phyloP scores from a whole-genome alignment of 2,888 invertebrate species.

The Euplexia lucipara region DNA sequence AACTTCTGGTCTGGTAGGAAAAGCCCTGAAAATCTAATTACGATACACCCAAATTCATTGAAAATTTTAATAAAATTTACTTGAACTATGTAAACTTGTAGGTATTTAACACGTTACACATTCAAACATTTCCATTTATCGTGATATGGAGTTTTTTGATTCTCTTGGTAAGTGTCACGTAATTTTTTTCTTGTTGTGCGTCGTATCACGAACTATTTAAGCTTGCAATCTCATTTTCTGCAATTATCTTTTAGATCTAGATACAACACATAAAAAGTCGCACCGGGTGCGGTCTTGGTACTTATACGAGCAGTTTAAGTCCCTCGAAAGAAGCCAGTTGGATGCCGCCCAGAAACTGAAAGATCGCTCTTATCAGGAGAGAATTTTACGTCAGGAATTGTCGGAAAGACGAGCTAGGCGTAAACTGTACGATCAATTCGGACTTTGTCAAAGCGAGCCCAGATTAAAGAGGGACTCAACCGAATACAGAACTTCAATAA shows the following conservation, averaged over 20 bases:
- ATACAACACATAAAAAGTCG: slow-evolving; percentile 77
- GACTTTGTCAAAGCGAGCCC: slow-evolving; percentile 72
- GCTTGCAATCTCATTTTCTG: slow-evolving; percentile 3
- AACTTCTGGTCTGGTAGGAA: slow-evolving; percentile 56
- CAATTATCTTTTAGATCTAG: slow-evolving; percentile 74
- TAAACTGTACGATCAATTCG: slow-evolving; percentile 74
- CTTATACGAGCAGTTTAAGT: slow-evolving; percentile 85
- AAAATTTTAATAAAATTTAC: slow-evolving; percentile 62
- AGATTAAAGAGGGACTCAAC: slow-evolving; percentile 64
- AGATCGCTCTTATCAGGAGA: slow-evolving; percentile 79
- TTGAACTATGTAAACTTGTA: slow-evolving; percentile 70
- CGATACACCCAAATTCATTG: slow-evolving; percentile 45
- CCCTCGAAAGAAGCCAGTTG: slow-evolving; percentile 81
- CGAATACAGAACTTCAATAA: slow-evolving; percentile 65
- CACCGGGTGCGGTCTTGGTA: slow-evolving; percentile 86
- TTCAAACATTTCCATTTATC: slow-evolving; percentile 38
- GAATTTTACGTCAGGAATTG: slow-evolving; percentile 79
- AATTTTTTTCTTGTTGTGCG: slow-evolving; percentile 4
- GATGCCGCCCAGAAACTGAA: slow-evolving; percentile 80
- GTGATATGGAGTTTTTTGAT: slow-evolving; percentile 83
- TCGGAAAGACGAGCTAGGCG: slow-evolving; percentile 80
- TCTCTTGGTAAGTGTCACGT: slow-evolving; percentile 75
- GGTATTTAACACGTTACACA: slow-evolving; percentile 43
- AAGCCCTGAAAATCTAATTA: slow-evolving; percentile 50
- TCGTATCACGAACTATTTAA: background rate